phyloP scores from a whole-genome alignment of 2,888 invertebrate species.

The Zootermopsis nevadensis region DNA sequence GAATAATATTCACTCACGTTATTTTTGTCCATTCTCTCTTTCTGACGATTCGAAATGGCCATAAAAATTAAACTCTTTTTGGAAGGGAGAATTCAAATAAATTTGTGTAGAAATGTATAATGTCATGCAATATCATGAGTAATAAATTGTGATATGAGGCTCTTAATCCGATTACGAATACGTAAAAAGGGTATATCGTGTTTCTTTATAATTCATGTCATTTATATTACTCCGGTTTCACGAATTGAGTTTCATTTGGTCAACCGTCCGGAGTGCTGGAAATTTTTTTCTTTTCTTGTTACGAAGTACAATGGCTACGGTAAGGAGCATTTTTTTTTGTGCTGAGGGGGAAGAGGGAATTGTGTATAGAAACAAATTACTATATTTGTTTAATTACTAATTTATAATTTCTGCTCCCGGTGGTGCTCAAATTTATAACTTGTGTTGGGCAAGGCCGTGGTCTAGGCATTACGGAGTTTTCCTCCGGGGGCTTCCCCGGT shows the following conservation, averaged over 20 bases:
- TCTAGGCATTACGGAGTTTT: too few relatives aligned
- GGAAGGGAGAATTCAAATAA: constrained; percentile 11
- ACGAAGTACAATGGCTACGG: too few relatives aligned
- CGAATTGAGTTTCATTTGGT: background rate
- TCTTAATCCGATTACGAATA: constrained; percentile 9
- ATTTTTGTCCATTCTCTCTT: background rate
- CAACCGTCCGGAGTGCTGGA: background rate
- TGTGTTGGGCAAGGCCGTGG: too few relatives aligned
- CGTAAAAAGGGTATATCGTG: constrained; percentile 1
- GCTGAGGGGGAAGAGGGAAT: too few relatives aligned
- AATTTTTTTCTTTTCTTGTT: background rate
- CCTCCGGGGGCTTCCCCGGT: too few relatives aligned
- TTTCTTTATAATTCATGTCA: constrained; percentile 20
- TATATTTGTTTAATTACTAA: too few relatives aligned
- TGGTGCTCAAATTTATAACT: too few relatives aligned
- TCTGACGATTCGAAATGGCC: constrained; percentile 27
- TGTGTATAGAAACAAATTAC: too few relatives aligned
- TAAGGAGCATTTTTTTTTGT: too few relatives aligned
- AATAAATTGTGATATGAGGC: background rate
- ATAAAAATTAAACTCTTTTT: constrained; percentile 22
- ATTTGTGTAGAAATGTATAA: constrained; percentile 25
- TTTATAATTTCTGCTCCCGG: too few relatives aligned
- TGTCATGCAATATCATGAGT: constrained; percentile 2
- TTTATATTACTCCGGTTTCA: constrained; percentile 1
- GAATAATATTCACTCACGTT: background rate